A percentile compares a stretch with the other conserved stretches of the same genome.
phyloP scores from a whole-genome alignment of 35 echinoderm and acorn worm genomes.

The Hemicentrotus pulcherrimus region DNA sequence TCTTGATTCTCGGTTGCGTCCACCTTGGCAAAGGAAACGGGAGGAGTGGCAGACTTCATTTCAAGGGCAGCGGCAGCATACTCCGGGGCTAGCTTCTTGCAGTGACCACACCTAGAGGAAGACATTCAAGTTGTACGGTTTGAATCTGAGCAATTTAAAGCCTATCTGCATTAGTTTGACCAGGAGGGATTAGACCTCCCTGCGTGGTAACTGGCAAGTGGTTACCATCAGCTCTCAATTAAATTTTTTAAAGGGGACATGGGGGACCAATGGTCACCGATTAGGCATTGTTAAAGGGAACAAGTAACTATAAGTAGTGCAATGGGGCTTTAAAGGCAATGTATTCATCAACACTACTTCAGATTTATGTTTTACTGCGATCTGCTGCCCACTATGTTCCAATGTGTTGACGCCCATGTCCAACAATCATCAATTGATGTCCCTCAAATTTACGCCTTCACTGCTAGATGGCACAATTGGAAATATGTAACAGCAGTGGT shows the following conservation, averaged over 20 bases:
- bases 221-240: neutral
- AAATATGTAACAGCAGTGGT: too few relatives aligned
- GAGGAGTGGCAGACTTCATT: conserved; percentile 79
- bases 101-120: conserved; percentile 95
- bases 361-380: too few relatives aligned
- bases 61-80: conserved; percentile 85
- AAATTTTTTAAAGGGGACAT: neutral
- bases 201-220: neutral
- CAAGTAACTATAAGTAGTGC: too few relatives aligned
- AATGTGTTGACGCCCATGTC: too few relatives aligned
- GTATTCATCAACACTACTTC: too few relatives aligned
- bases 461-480: too few relatives aligned
- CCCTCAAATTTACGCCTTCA: too few relatives aligned
- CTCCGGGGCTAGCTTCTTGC: conserved; percentile 92
- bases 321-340: too few relatives aligned
- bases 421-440: too few relatives aligned
- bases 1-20: conserved; percentile 73
- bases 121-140: neutral
- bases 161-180: too few relatives aligned
- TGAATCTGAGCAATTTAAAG: neutral
- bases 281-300: neutral
- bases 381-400: too few relatives aligned
- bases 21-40: conserved; percentile 83
- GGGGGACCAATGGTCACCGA: neutral
- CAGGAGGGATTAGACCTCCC: too few relatives aligned